These are phyloP conservation scores for Hirtodrosophila cameraria DNA, from an alignment of 2,888 invertebrate species.

Conservation along the genomic window DNA sequence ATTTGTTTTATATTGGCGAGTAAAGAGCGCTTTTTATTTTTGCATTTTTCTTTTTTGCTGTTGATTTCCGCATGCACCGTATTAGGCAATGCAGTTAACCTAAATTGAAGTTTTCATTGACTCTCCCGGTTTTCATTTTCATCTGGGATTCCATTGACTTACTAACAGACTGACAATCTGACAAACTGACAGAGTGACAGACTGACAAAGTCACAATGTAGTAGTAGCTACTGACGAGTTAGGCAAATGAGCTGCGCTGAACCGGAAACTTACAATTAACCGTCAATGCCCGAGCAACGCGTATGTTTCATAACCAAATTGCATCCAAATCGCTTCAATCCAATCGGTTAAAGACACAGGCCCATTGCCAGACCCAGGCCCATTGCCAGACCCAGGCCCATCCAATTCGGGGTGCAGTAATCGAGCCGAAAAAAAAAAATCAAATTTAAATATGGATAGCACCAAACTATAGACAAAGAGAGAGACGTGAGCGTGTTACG, in stretches of 20 bases:
- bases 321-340: constrained; percentile 48
- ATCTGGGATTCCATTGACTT: constrained; percentile 43
- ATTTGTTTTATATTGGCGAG: constrained; percentile 10
- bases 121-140: constrained; percentile 71
- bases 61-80: constrained; percentile 35
- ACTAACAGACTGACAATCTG: constrained; percentile 39
- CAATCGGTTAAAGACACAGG: constrained; percentile 19
- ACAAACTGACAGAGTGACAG: constrained; percentile 33
- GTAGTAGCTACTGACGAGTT: constrained; percentile 30
- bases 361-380: not conserved
- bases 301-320: constrained; percentile 68
- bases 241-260: constrained; percentile 70
- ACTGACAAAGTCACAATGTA: constrained; percentile 43
- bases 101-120: constrained; percentile 50
- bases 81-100: constrained; percentile 37
- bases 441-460: constrained; percentile 71
- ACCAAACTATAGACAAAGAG: constrained; percentile 38
- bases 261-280: constrained; percentile 78
- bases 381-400: not conserved
- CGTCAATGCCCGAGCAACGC: constrained; percentile 36
- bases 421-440: constrained; percentile 39
- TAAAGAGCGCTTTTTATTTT: not conserved
- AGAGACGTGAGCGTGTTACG: constrained; percentile 58
- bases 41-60: constrained; percentile 18
- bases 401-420: constrained; percentile 45